Conservation (phyloP, 2,113 vertebrate genomes). For the Xenopus laevis region DNA sequence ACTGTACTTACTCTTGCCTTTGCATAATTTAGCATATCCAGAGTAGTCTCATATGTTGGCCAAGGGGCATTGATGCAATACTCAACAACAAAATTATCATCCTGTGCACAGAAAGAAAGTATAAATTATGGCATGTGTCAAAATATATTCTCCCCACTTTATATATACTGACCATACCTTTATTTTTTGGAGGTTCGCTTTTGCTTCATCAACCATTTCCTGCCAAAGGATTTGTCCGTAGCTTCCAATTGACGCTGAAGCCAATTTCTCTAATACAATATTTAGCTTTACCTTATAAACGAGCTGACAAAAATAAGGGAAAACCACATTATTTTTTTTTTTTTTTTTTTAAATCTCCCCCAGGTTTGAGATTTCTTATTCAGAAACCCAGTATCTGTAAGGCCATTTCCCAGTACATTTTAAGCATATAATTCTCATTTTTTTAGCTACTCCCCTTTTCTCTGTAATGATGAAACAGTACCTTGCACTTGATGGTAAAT, state of each 20-base stretch:
- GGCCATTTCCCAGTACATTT: too few relatives aligned
- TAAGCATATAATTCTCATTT: too few relatives aligned
- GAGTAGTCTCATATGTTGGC: constrained; percentile 83
- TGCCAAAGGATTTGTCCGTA: constrained; percentile 63
- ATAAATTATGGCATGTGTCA: not conserved
- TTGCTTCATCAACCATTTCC: constrained; percentile 80
- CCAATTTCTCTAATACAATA: constrained; percentile 82
- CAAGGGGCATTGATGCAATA: constrained; percentile 88
- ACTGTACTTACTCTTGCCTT: constrained; percentile 64
- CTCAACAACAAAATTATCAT: constrained; percentile 84
- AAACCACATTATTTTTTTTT: too few relatives aligned
- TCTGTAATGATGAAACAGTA: too few relatives aligned
- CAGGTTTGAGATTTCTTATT: too few relatives aligned
- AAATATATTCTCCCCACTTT: not conserved
- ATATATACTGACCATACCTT: constrained; percentile 61
- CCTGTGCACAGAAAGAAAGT: constrained; percentile 61
- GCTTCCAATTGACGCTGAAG: constrained; percentile 66
- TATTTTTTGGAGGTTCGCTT: constrained; percentile 85
- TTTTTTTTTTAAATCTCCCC: too few relatives aligned
- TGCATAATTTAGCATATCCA: constrained; percentile 86
- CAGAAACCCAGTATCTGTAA: too few relatives aligned
- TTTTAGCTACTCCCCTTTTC: too few relatives aligned
- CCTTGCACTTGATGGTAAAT: too few relatives aligned
- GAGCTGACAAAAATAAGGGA: constrained; percentile 62
- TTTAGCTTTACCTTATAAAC: constrained; percentile 94